Percentiles rank a stretch among this genome's conserved stretches.
phyloP scores from a whole-genome alignment of 2,113 vertebrate genomes.

The Columbina picui region DNA sequence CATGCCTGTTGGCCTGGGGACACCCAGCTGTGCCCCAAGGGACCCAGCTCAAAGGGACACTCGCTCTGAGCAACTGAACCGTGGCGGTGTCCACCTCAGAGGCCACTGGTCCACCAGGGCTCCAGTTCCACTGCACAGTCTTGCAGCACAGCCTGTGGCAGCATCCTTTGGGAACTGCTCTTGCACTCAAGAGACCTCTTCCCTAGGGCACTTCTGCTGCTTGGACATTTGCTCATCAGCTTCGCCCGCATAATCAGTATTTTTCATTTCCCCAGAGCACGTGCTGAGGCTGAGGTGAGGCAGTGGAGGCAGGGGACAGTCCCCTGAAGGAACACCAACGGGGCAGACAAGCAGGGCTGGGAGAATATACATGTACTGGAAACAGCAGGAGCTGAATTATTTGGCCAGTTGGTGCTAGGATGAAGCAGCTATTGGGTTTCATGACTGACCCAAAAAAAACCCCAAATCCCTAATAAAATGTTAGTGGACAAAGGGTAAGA shows the following conservation, averaged over 20 bases:
- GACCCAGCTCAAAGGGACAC: neutral
- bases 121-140: neutral
- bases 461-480: neutral
- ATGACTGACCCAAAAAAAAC: neutral
- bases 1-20: neutral
- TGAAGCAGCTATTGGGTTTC: neutral
- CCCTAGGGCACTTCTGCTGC: accelerated
- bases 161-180: neutral
- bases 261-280: neutral
- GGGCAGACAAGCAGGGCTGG: neutral
- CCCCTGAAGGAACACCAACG: neutral
- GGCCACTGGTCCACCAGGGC: neutral
- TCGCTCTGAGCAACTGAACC: accelerated
- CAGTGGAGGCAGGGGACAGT: neutral
- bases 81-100: neutral
- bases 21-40: neutral
- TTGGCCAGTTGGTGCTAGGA: neutral
- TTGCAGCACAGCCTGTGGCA: neutral
- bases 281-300: neutral
- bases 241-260: neutral
- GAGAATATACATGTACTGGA: neutral
- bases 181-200: neutral
- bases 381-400: neutral
- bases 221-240: neutral
- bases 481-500: neutral